Base-by-base conservation (phyloP, 2,797 vertebrate species). In the Uromys caudimaculatus region DNA sequence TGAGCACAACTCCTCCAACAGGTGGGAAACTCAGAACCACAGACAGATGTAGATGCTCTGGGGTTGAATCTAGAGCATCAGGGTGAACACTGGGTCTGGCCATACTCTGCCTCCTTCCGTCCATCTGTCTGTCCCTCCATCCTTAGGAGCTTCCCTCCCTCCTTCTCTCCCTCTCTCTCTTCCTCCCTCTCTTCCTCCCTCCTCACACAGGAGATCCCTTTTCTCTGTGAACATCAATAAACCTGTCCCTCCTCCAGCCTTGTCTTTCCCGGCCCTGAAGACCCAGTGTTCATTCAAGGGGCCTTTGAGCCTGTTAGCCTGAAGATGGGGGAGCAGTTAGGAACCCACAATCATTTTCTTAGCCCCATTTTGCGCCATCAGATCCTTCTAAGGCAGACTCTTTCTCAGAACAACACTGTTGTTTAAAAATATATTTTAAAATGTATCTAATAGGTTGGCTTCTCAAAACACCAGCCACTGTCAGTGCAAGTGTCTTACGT, bases 51-150 rank as follows among this genome's bases (percentile, higher is more conserved):
- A 17, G 47, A 8, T 2, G 50, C 58, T 27, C 0, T 29, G 52
- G 76, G 16, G n/a, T 47, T 47, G 71, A 50, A 52, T 23, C 27
- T 9, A 11, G 73, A 67, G 58, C 32, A 60, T 23, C 0, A 8
- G 54, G 35, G 16, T 52, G 52, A n/a, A 64, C 23, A 6, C n/a
- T 6, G 58, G 29, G 75, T n/a, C 38, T 38, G 38, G 27, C 24
- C 56, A 50, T 8, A 35, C 19, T 60, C 29, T 5, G 19, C 32
- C 3, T 44, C n/a, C 12, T 69, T 1, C 16, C 3, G 8, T 71
- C 69, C 1, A 1, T 38, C n/a, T 10, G 17, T 21, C 69, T 3
- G 8, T 38, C n/a, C 9, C 0, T 19, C n/a, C n/a, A 2, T 29
- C 38, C n/a, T 5, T 82, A 64, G 62, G 62, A 64, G 29, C 29